Conservation (phyloP, 2,113 vertebrate species). For the Colius striatus region DNA sequence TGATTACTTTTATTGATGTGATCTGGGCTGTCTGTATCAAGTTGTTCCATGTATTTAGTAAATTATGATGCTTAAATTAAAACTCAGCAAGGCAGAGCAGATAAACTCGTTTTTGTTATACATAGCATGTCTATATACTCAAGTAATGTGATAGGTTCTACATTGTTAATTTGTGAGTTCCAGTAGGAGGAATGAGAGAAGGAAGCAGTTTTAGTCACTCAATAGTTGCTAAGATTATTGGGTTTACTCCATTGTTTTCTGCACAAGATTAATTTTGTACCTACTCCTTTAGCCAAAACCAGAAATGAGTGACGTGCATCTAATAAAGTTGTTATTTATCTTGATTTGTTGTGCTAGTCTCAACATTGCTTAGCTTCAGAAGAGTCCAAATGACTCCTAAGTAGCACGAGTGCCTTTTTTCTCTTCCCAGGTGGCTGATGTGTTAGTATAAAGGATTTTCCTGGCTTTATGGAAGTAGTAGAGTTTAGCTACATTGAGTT, state of each 20-base stretch:
- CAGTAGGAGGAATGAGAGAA: background rate
- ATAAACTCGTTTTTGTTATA: background rate
- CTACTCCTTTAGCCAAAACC: background rate
- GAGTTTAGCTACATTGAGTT: background rate
- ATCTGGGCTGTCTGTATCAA: background rate
- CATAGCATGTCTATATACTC: rapidly evolving
- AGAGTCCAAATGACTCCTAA: background rate
- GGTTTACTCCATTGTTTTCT: background rate
- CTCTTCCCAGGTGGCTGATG: background rate
- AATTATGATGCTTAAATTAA: background rate
- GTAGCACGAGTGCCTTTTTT: background rate
- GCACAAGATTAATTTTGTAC: background rate
- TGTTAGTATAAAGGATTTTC: background rate
- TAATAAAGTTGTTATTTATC: background rate
- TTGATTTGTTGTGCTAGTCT: background rate
- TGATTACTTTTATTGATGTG: background rate
- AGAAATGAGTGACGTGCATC: background rate
- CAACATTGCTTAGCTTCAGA: background rate
- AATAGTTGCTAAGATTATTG: background rate
- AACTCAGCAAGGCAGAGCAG: background rate
- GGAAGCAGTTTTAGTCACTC: background rate
- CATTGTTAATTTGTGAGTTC: background rate
- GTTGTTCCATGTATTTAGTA: background rate
- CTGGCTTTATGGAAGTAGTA: background rate
- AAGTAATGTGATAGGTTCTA: background rate